Evolutionary conservation across 2,113 vertebrate genomes (phyloP), one percentile per base, ranked within the genome.

Genomic region (Synchiropus splendidus): DNA sequence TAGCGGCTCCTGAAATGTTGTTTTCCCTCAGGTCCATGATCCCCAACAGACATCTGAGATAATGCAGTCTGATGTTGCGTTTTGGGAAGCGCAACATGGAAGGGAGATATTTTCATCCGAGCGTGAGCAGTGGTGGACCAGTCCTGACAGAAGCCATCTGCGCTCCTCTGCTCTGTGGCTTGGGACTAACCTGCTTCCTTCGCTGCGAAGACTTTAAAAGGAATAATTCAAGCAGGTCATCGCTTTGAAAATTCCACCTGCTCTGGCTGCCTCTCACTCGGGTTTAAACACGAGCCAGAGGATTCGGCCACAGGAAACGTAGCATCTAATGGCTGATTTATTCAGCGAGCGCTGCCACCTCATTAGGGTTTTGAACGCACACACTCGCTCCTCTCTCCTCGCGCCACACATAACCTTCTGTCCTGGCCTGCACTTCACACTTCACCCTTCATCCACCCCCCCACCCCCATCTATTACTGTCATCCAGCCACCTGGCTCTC

Each of bases 401-500:
- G 12, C 42, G 1, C 1, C 10, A 6, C 18, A 9, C 21, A 30
- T 17, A 18, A 35, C 46, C 62, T 45, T 64, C 52, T 55, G 50
- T 51, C 72, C 63, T 64, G 64, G 70, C 72, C 60, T 35, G 58
- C 53, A 66, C 70, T 69, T 73, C 47, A 44, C 48, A 41, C 56
- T 36, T 43, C 48, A 49, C 39, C 21, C 34, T 31, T 38, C 59
- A 10, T 18, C 18, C 47, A 16, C 21, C 51, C 35, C 33, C 9
- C 18, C 16, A 51, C 33, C 70, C 63, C 54, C 64, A 74, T 74
- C 64, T 61, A 62, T 72, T 67, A 64, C 71, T 67, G 67, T 66
- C 74, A 74, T 43, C 61, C 62, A 77, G 79, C 73, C 75, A 80
- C 75, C 77, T 82, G 80, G 67, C 77, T 68, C 67, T 70, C 61